phyloP scores from a whole-genome alignment of 2,888 invertebrate species.

The Trichogramma evanescens region DNA sequence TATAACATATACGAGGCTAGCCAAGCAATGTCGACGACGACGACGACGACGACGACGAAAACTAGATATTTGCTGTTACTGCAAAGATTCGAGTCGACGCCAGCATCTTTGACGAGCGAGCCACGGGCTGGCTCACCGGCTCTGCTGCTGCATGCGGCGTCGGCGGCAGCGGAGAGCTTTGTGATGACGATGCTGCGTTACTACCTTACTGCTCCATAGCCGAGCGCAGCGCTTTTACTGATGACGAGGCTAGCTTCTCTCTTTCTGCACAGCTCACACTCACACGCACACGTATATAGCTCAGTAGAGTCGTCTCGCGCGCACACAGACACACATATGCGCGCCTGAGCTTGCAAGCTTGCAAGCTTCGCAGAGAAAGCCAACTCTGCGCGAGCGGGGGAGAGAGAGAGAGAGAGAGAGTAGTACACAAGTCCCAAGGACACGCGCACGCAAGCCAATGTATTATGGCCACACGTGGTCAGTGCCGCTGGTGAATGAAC shows the following conservation, averaged over 20 bases:
- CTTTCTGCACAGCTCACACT: slow-evolving; percentile 3
- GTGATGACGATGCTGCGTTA: slow-evolving; percentile 12
- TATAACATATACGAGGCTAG: too few relatives aligned
- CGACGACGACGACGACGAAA: slow-evolving; percentile 9
- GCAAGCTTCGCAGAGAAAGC: too few relatives aligned
- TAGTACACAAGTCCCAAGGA: too few relatives aligned
- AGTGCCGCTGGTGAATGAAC: too few relatives aligned
- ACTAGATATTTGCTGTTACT: not conserved
- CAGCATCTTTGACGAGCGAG: slow-evolving; percentile 16
- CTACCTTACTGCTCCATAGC: not conserved
- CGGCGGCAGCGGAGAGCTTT: not conserved
- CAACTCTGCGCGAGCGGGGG: too few relatives aligned
- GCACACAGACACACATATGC: not conserved
- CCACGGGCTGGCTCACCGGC: too few relatives aligned
- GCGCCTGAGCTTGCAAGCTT: too few relatives aligned
- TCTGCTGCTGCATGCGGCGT: too few relatives aligned
- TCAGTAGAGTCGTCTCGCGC: not conserved
- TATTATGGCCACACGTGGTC: too few relatives aligned
- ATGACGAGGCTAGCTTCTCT: slow-evolving; percentile 8
- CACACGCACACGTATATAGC: not conserved
- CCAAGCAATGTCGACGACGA: slow-evolving; percentile 9
- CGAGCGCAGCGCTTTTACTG: slow-evolving; percentile 5
- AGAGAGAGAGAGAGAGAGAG: too few relatives aligned
- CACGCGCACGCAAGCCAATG: too few relatives aligned
- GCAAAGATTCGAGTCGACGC: slow-evolving; percentile 5